Evolutionary conservation across 2,797 vertebrate species (phyloP).

Genomic region (Hydrophis major): DNA sequence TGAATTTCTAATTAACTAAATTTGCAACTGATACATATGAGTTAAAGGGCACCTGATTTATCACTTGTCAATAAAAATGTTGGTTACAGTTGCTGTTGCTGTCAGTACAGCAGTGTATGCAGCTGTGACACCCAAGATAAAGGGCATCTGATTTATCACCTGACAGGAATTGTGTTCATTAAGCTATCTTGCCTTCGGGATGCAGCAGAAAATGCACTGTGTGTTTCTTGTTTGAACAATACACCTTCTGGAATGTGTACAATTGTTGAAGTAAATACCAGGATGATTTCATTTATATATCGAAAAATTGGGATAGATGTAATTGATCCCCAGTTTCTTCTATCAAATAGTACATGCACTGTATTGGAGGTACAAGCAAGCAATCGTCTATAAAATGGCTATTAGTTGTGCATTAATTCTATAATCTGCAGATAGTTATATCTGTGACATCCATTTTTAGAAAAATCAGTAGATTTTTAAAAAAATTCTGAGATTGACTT

Average conservation of each 20-base stretch:
- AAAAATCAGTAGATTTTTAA: background rate
- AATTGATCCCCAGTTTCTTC: background rate
- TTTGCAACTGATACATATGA: constrained; percentile 57
- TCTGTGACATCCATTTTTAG: background rate
- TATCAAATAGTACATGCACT: background rate
- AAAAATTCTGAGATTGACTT: background rate
- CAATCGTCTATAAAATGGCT: background rate
- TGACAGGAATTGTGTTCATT: constrained; percentile 44
- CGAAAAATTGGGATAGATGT: background rate
- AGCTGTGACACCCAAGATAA: constrained; percentile 49
- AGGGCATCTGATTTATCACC: constrained; percentile 59
- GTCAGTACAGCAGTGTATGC: constrained; percentile 5
- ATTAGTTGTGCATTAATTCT: background rate
- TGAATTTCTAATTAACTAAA: constrained; percentile 64
- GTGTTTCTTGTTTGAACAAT: background rate
- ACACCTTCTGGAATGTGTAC: background rate
- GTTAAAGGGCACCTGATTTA: constrained; percentile 68
- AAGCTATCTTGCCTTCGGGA: constrained; percentile 21
- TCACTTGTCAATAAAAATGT: constrained; percentile 56
- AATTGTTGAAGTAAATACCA: background rate
- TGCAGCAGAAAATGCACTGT: background rate
- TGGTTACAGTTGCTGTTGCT: constrained; percentile 44
- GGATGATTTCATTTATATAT: background rate
- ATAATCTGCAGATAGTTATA: background rate
- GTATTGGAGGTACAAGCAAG: background rate